Percentiles rank a stretch among this genome's conserved stretches.
phyloP scores from a whole-genome alignment of 2,888 invertebrate genomes.

The Gisinianus flammeolus region DNA sequence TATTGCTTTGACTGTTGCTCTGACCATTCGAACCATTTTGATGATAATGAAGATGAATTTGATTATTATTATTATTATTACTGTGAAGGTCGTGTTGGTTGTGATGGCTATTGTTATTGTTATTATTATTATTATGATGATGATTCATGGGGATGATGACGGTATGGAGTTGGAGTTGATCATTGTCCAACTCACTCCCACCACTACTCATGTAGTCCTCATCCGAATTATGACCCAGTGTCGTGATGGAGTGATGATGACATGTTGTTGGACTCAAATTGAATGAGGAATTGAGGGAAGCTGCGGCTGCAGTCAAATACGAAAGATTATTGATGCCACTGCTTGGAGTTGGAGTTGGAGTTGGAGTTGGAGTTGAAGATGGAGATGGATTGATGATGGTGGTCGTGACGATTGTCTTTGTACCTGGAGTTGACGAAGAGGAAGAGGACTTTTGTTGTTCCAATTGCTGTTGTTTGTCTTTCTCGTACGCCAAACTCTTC shows the following conservation, averaged over 20 bases:
- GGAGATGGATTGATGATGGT: conserved; percentile 6
- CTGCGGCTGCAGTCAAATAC: conserved; percentile 29
- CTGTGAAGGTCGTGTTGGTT: conserved; percentile 24
- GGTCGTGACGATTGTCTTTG: not conserved
- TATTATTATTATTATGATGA: conserved; percentile 41
- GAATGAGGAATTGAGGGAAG: conserved; percentile 22
- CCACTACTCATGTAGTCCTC: conserved; percentile 1
- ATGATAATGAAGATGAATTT: conserved; percentile 16
- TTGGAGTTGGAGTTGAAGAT: not conserved
- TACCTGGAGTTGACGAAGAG: not conserved
- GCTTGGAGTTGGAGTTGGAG: not conserved
- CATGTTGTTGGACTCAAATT: not conserved
- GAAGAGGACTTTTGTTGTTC: conserved; percentile 6
- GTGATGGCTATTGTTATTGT: conserved; percentile 44
- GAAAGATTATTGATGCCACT: conserved; percentile 28
- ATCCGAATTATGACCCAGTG: not conserved
- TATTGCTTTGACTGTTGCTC: conserved; percentile 40
- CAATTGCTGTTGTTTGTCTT: conserved; percentile 57
- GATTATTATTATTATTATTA: not conserved
- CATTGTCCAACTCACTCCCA: conserved; percentile 22
- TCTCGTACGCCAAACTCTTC: conserved; percentile 79
- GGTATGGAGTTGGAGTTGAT: conserved; percentile 24
- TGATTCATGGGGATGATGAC: conserved; percentile 33
- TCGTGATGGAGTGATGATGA: conserved; percentile 29
- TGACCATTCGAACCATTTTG: not conserved